phyloP scores from a whole-genome alignment of 2,113 vertebrate genomes.

The Clarias batrachus region DNA sequence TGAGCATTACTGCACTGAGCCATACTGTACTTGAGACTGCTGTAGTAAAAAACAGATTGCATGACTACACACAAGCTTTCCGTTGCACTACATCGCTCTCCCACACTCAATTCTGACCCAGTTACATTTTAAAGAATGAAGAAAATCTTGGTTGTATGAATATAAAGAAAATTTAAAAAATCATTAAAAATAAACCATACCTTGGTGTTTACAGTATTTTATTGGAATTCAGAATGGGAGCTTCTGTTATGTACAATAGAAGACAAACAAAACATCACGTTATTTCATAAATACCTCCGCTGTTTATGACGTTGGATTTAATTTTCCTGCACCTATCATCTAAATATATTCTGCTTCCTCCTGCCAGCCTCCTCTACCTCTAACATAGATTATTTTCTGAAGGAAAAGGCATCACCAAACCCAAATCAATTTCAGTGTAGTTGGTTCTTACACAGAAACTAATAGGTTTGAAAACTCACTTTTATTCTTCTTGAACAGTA shows the following conservation, averaged over 20 bases:
- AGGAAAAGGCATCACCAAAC: neutral
- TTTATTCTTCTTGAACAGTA: neutral
- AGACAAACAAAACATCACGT: conserved; percentile 70
- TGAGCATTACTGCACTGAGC: neutral
- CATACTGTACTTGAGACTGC: neutral
- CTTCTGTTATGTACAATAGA: conserved; percentile 76
- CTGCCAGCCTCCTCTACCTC: neutral
- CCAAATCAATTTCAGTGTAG: neutral
- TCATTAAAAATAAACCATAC: too few species aligned
- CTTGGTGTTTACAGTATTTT: conserved; percentile 58
- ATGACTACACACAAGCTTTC: neutral
- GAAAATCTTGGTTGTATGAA: neutral
- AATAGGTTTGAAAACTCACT: neutral
- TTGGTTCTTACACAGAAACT: neutral
- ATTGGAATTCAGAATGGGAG: conserved; percentile 65
- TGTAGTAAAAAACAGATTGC: neutral
- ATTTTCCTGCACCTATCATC: conserved; percentile 4
- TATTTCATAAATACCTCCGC: conserved; percentile 71
- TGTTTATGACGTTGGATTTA: conserved; percentile 41
- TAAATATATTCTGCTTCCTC: neutral
- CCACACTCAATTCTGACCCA: neutral
- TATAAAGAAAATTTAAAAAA: neutral
- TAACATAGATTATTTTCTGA: neutral
- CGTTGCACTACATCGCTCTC: neutral
- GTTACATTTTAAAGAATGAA: neutral